These are phyloP conservation scores for Cremastinae sp. DNA, from an alignment of 2,888 invertebrate genomes.

Conservation along the genomic window DNA sequence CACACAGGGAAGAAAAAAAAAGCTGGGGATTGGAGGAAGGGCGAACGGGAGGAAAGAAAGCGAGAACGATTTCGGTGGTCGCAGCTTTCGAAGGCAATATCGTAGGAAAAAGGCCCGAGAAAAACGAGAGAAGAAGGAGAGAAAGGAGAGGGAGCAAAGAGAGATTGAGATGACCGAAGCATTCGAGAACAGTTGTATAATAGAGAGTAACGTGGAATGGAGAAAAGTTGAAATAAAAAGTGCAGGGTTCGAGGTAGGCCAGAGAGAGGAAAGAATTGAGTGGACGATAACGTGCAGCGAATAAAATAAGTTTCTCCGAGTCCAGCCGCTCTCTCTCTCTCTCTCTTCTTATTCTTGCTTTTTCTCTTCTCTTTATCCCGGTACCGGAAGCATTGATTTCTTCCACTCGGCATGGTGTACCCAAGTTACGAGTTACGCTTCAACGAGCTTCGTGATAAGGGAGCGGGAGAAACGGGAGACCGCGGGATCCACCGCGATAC, in stretches of 20 bases:
- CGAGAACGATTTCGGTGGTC: conserved; percentile 24
- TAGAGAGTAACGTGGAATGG: conserved; percentile 58
- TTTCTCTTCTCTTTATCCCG: conserved; percentile 1
- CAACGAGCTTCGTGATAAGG: conserved; percentile 29
- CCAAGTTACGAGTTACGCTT: conserved; percentile 54
- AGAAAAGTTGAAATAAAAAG: conserved; percentile 61
- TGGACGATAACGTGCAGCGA: conserved; percentile 62
- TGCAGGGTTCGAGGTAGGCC: conserved; percentile 55
- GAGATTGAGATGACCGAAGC: conserved; percentile 44
- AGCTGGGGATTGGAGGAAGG: conserved; percentile 47
- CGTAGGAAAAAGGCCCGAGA: conserved; percentile 39
- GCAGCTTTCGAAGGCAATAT: conserved; percentile 47
- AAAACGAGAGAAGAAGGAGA: background rate
- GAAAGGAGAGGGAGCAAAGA: conserved; percentile 16
- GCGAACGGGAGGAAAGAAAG: conserved; percentile 31
- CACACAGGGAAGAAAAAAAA: conserved; percentile 30
- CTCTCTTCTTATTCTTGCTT: no score
- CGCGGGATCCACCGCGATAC: conserved; percentile 35
- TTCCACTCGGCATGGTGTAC: conserved; percentile 55
- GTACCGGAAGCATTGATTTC: conserved; percentile 62
- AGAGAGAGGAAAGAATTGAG: conserved; percentile 55
- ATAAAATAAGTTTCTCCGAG: conserved; percentile 61
- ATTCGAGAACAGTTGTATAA: conserved; percentile 62
- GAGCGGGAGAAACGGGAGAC: conserved; percentile 7
- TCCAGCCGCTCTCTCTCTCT: conserved; percentile 31